phyloP scores from a whole-genome alignment of 1,140 invertebrate species.

The Drosophila subobscura region DNA sequence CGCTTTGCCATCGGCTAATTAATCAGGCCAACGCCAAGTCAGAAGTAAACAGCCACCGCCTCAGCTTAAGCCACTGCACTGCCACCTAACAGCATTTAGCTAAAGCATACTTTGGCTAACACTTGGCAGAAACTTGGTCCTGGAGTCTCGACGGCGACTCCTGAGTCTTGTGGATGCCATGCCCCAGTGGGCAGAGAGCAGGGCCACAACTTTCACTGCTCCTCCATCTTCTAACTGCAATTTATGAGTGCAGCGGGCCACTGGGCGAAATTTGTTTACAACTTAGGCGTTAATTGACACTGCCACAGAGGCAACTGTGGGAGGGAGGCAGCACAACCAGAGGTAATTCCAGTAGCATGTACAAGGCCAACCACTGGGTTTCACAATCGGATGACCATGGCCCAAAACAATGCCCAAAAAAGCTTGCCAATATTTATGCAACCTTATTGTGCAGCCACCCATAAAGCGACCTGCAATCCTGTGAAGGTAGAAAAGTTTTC shows the following conservation, averaged over 20 bases:
- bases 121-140: conserved; percentile 45
- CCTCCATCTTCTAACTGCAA: conserved; percentile 63
- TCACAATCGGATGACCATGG: conserved; percentile 61
- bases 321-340: conserved; percentile 15
- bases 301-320: conserved; percentile 40
- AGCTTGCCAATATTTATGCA: conserved; percentile 62
- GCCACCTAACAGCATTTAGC: conserved; percentile 73
- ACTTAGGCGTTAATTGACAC: conserved; percentile 80
- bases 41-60: conserved; percentile 64
- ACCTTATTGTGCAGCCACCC: conserved; percentile 1
- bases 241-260: conserved; percentile 77
- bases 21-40: conserved; percentile 59
- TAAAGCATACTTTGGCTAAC: conserved; percentile 62
- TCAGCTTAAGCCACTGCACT: conserved; percentile 6
- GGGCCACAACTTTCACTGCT: conserved; percentile 40
- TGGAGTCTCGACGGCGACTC: not conserved
- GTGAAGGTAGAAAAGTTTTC: conserved; percentile 58
- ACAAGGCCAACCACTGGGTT: conserved; percentile 48
- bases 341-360: not conserved
- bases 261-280: conserved; percentile 77
- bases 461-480: too few relatives aligned
- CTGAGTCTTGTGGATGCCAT: not conserved
- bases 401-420: conserved; percentile 47
- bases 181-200: conserved; percentile 33
- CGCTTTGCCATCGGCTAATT: conserved; percentile 39